Conservation (phyloP, 1,140 invertebrate species). For the Saxidomus purpurata region DNA sequence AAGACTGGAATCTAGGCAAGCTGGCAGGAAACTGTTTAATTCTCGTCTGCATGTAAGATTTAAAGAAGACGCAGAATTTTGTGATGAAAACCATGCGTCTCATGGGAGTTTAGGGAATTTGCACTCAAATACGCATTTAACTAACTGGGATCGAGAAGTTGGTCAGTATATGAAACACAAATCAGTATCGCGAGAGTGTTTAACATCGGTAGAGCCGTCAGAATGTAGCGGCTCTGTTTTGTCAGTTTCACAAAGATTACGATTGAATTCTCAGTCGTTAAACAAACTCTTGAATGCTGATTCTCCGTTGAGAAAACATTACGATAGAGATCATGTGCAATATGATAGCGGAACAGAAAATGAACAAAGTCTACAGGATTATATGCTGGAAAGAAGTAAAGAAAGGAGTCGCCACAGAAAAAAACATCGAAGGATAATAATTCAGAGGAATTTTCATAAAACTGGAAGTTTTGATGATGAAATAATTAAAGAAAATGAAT, state of each 20-base stretch:
- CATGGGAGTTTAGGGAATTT: not conserved
- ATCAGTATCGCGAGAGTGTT: constrained; percentile 5
- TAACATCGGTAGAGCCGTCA: constrained; percentile 16
- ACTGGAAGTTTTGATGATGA: not conserved
- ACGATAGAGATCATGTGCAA: not conserved
- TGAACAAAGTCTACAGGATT: constrained; percentile 47
- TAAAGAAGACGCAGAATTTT: constrained; percentile 11
- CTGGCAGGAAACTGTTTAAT: constrained; percentile 48
- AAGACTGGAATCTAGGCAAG: constrained; percentile 12
- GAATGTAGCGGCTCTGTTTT: constrained; percentile 41
- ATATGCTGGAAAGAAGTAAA: constrained; percentile 33
- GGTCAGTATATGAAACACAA: constrained; percentile 46
- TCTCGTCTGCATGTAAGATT: constrained; percentile 33
- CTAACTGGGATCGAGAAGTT: constrained; percentile 54
- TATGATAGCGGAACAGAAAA: constrained; percentile 29
- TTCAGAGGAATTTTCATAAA: constrained; percentile 49
- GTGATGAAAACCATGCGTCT: not conserved
- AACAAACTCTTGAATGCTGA: constrained; percentile 52
- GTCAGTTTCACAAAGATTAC: constrained; percentile 39
- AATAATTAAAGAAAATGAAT: constrained; percentile 36
- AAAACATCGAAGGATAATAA: constrained; percentile 27
- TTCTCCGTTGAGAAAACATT: constrained; percentile 6
- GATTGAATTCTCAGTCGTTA: constrained; percentile 36
- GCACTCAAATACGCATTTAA: constrained; percentile 28
- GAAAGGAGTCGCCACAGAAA: constrained; percentile 42